These are phyloP conservation scores for Poeciliopsis presidionis DNA, from an alignment of 2,797 vertebrate genomes.

Conservation along the genomic window DNA sequence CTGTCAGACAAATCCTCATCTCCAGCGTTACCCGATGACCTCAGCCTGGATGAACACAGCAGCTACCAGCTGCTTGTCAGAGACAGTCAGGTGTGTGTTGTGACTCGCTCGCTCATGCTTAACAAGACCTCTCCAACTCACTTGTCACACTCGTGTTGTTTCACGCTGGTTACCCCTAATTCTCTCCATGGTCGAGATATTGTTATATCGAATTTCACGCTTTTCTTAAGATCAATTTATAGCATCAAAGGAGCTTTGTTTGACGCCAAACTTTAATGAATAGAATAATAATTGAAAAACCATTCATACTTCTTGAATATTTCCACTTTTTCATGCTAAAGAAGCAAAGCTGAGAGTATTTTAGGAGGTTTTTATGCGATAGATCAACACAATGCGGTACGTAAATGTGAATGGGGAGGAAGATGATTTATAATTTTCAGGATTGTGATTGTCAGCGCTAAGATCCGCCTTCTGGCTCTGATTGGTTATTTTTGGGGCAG, in stretches of 20 bases:
- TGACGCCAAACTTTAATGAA: not conserved
- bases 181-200: not conserved
- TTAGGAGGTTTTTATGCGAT: not conserved
- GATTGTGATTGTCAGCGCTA: no score
- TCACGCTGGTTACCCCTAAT: not conserved
- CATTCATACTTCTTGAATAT: not conserved
- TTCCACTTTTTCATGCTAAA: not conserved
- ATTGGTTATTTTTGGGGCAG: no score
- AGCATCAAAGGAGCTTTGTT: not conserved
- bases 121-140: not conserved
- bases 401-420: not conserved
- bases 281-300: not conserved
- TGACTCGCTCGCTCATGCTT: constrained; percentile 1
- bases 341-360: not conserved
- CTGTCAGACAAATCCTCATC: constrained; percentile 94
- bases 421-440: not conserved
- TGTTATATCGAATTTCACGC: not conserved
- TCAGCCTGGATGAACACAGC: constrained; percentile 89
- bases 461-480: no score
- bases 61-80: constrained; percentile 82
- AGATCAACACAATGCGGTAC: not conserved
- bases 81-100: constrained; percentile 84
- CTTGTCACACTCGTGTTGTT: not conserved
- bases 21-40: constrained; percentile 89
- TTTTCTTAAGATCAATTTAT: not conserved